phyloP scores from a whole-genome alignment of 2,113 vertebrate genomes.

The Pteruthius melanotis region DNA sequence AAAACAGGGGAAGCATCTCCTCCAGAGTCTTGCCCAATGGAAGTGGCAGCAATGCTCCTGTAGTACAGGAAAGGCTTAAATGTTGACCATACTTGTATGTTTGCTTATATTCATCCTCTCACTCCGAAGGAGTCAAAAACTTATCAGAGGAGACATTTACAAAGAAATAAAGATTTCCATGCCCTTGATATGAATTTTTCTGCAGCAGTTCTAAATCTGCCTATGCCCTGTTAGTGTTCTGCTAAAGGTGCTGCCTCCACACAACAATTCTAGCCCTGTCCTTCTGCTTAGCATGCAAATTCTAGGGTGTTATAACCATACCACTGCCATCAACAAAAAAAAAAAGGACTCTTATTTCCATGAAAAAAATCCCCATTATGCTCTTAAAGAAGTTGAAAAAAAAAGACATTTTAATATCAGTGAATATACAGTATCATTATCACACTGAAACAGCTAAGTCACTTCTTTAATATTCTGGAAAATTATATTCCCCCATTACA shows the following conservation, averaged over 20 bases:
- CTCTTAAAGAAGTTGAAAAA: neutral
- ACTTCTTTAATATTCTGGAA: neutral
- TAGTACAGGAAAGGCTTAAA: neutral
- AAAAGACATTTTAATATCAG: constrained; percentile 1
- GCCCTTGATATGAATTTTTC: neutral
- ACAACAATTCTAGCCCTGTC: neutral
- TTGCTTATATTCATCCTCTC: neutral
- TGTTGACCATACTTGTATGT: neutral
- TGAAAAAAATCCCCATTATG: neutral
- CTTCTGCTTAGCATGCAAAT: neutral
- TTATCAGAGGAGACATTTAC: neutral
- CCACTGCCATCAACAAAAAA: neutral
- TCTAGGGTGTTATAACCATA: neutral
- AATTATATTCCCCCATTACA: neutral
- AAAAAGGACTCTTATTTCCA: neutral
- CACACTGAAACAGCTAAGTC: neutral
- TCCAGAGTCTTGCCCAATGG: neutral
- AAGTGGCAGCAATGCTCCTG: neutral
- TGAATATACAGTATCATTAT: constrained; percentile 9
- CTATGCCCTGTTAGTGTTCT: neutral
- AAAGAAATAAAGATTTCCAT: neutral
- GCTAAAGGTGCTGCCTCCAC: neutral
- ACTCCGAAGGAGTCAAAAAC: neutral
- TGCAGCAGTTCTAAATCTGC: neutral
- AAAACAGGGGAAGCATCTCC: neutral